phyloP scores from a whole-genome alignment of 2,888 invertebrate species.

The Acanthosepion pharaonis region DNA sequence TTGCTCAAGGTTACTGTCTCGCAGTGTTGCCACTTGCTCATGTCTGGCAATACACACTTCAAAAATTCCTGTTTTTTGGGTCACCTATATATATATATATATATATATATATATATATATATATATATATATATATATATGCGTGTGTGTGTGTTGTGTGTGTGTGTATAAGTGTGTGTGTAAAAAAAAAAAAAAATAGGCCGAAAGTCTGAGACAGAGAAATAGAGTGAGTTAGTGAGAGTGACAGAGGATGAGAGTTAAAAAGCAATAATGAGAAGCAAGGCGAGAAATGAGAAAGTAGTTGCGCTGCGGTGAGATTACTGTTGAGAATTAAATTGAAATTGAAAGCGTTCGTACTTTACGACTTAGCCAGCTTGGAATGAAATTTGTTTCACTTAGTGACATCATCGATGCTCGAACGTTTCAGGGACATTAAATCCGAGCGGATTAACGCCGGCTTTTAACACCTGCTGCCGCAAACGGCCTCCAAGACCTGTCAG shows the following conservation, averaged over 20 bases:
- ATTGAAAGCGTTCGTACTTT: conserved; percentile 12
- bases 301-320: neutral
- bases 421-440: conserved; percentile 18
- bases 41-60: no score
- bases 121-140: no score
- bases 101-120: no score
- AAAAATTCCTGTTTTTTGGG: no score
- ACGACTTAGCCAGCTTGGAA: neutral
- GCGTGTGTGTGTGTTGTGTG: no score
- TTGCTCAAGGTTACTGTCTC: no score
- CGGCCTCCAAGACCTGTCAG: neutral
- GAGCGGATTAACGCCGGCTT: neutral
- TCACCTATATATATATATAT: no score
- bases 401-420: neutral
- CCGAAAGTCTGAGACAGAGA: neutral
- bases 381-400: neutral
- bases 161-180: neutral
- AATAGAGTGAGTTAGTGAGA: neutral
- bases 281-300: neutral
- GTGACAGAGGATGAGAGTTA: neutral
- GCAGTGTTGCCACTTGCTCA: no score
- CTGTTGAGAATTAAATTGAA: conserved; percentile 33
- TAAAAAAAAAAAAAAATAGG: neutral
- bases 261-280: neutral
- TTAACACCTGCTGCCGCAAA: conserved; percentile 8